Evolutionary conservation across 2,797 vertebrate genomes (phyloP), one percentile per base, ranked within the genome.

Genomic region (Oceanodroma leucorhoa): DNA sequence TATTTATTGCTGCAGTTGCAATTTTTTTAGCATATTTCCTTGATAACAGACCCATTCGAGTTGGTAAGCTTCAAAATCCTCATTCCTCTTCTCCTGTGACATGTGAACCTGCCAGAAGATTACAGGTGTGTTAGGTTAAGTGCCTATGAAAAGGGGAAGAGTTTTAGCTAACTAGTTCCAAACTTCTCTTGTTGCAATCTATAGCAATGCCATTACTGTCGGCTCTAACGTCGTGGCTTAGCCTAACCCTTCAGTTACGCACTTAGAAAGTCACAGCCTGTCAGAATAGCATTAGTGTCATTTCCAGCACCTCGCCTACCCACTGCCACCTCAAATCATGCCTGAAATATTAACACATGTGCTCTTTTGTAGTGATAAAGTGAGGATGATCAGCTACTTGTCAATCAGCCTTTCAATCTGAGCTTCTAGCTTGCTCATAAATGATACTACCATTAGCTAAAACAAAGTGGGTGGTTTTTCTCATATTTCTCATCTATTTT

Each of bases 211-310:
- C 80, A 14, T 50, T 30, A 3, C 78, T 73, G 70, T 26, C 3
- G 21, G 50, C 53, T 80, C 40, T 4, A 1, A 27, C 38, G 3
- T 11, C 0, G 3, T 24, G 80, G 76, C 85, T 67, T 12, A 88
- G 66, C 77, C 84, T 22, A 79, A 80, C 92, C 93, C 94, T 51
- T 80, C 26, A 55, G 43, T 86, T 86, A 3, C 36, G 83, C 62
- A 64, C 95, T 83, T 10, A 40, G 80, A 40, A 24, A 96, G 89
- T 86, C 92, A 60, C 76, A 86, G 92, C 51, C 91, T 91, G 85
- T 91, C 95, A 93, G 94, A 92, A 65, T 7, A 71, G 41, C 80
- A 77, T 91, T 41, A 80, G 58, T 90, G 94, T 84, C 96, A 89
- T 54, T 54, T 58, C 87, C 72, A 94, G 86, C 87, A 45, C 66